Conservation (phyloP, 2,113 vertebrate genomes). For the Rhodinocichla rosea region DNA sequence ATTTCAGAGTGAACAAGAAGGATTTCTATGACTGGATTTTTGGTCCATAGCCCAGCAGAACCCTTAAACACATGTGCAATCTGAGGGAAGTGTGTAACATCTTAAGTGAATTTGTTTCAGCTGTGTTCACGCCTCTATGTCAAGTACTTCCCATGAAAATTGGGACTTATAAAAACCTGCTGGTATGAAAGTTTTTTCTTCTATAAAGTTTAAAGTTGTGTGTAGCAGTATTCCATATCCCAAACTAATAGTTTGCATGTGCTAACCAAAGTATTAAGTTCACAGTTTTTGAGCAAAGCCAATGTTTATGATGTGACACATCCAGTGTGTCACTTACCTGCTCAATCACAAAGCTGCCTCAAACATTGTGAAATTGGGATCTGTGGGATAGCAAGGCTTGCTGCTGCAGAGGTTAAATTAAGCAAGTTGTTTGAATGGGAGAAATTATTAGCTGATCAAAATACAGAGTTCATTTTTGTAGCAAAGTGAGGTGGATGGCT, state of each 20-base stretch:
- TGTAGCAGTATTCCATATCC: background rate
- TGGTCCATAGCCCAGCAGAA: background rate
- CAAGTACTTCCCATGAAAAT: slow-evolving; percentile 34
- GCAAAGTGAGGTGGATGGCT: background rate
- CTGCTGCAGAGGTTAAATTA: background rate
- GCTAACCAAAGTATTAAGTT: background rate
- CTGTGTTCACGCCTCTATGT: slow-evolving; percentile 11
- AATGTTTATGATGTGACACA: background rate
- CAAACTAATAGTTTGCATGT: background rate
- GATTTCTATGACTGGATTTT: background rate
- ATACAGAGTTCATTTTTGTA: background rate
- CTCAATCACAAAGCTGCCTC: background rate
- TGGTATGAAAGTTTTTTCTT: background rate
- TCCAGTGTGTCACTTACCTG: background rate
- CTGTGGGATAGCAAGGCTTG: background rate
- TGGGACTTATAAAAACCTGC: background rate
- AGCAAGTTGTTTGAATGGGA: background rate
- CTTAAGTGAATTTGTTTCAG: slow-evolving; percentile 46
- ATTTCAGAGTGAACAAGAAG: background rate
- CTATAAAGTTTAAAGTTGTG: background rate
- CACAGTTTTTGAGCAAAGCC: background rate
- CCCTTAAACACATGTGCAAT: background rate
- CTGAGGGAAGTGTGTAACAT: background rate
- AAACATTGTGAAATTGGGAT: rapidly evolving
- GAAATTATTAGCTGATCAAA: background rate